These are phyloP conservation scores for Lagria hirta DNA, from an alignment of 2,888 invertebrate genomes.

Conservation along the genomic window DNA sequence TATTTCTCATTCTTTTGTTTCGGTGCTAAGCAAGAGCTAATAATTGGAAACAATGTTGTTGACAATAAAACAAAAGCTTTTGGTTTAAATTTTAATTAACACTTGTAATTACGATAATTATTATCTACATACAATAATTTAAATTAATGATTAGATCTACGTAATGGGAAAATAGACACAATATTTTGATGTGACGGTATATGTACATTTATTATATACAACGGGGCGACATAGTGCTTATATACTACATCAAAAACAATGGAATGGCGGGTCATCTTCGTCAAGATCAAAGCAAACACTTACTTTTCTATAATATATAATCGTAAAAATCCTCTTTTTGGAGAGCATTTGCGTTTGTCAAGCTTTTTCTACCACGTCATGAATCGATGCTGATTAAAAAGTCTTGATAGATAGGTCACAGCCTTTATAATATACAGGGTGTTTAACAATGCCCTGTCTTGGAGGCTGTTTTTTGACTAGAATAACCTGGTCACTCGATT, in stretches of 20 bases:
- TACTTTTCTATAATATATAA: constrained; percentile 7
- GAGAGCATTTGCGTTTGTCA: no score
- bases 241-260: constrained; percentile 6
- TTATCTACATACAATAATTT: constrained; percentile 35
- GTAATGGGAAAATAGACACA: constrained; percentile 40
- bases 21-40: no score
- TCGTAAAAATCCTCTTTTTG: background rate
- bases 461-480: constrained; percentile 47
- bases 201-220: constrained; percentile 43
- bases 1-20: no score
- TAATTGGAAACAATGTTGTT: no score
- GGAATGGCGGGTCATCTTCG: background rate
- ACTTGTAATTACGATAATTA: constrained; percentile 31
- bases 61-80: no score
- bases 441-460: constrained; percentile 31
- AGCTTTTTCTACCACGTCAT: no score
- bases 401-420: constrained; percentile 42
- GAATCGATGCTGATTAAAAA: constrained; percentile 32
- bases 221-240: constrained; percentile 5
- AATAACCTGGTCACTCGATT: constrained; percentile 39
- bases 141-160: constrained; percentile 23
- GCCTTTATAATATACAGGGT: constrained; percentile 39
- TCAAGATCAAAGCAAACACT: constrained; percentile 16
- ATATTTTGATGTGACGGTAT: constrained; percentile 36
- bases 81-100: no score